Evolutionary conservation across 2,888 invertebrate species (phyloP).

Genomic region (Neoitamus cyanurus): DNA sequence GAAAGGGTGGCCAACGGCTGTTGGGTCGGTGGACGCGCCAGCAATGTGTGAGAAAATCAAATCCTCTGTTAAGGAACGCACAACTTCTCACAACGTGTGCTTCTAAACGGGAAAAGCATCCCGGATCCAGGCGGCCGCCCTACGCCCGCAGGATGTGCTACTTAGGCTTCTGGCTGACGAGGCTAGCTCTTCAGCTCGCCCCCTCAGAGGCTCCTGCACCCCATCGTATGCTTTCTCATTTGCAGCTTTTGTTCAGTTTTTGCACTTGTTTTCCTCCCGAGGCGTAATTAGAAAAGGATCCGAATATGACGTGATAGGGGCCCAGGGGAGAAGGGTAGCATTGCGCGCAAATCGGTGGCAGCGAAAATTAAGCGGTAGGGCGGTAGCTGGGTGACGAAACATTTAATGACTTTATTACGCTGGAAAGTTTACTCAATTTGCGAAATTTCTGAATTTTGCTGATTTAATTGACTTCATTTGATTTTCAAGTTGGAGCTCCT

Average conservation of each 20-base stretch:
- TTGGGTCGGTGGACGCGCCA: neutral
- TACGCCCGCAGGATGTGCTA: neutral
- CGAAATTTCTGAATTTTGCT: constrained; percentile 11
- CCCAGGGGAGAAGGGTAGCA: too few relatives aligned
- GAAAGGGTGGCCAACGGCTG: neutral
- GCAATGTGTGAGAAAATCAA: constrained; percentile 26
- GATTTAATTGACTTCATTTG: constrained; percentile 35
- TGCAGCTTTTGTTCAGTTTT: constrained; percentile 20
- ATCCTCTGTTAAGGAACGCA: neutral
- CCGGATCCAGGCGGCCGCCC: neutral
- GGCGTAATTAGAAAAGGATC: constrained; percentile 19
- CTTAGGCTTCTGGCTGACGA: neutral
- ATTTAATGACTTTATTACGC: constrained; percentile 34
- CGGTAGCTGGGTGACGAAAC: constrained; percentile 5
- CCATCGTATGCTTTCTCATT: neutral
- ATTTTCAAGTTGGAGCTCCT: neutral
- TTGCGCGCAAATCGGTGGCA: neutral
- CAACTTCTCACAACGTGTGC: neutral
- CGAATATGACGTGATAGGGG: constrained; percentile 14
- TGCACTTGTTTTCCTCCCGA: neutral
- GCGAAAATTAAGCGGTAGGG: neutral
- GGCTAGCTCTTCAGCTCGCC: neutral
- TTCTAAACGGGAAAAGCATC: neutral
- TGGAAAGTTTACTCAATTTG: constrained; percentile 28
- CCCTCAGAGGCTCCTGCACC: neutral